phyloP scores from a whole-genome alignment of 2,113 vertebrate genomes.

The Heterocephalus glaber region DNA sequence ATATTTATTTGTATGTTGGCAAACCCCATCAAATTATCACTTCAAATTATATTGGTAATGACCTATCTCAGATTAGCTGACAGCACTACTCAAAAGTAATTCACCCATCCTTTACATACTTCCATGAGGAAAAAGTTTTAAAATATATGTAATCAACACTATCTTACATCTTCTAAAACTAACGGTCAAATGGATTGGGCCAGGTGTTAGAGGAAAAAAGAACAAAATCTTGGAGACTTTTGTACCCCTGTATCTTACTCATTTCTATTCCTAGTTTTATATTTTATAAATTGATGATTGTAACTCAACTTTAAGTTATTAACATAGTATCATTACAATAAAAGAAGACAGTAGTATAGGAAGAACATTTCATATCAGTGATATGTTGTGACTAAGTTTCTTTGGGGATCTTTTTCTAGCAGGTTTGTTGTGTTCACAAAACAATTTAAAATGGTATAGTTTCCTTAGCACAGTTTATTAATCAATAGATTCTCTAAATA shows the following conservation, averaged over 20 bases:
- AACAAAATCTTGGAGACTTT: not conserved
- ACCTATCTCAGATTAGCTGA: not conserved
- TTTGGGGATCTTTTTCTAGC: not conserved
- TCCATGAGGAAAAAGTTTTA: not conserved
- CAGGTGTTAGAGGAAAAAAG: not conserved
- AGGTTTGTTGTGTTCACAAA: not conserved
- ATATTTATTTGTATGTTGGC: not conserved
- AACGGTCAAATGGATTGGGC: not conserved
- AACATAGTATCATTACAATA: not conserved
- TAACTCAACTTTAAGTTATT: constrained; percentile 3
- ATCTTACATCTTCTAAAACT: not conserved
- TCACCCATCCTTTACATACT: not conserved
- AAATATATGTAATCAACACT: not conserved
- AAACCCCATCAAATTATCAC: not conserved
- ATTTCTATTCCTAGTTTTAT: not conserved
- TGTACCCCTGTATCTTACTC: not conserved
- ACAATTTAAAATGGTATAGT: not conserved
- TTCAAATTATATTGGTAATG: constrained; percentile 2
- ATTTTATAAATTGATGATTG: not conserved
- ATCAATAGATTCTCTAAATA: not conserved
- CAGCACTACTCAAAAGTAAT: not conserved
- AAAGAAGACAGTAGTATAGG: not conserved
- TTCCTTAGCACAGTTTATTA: not conserved
- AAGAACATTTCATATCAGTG: not conserved
- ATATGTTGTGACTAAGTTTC: not conserved